A percentile compares a stretch with the other conserved stretches of the same genome.
Conservation (phyloP, 2,888 invertebrate genomes). For the Terebella lapidaria region DNA sequence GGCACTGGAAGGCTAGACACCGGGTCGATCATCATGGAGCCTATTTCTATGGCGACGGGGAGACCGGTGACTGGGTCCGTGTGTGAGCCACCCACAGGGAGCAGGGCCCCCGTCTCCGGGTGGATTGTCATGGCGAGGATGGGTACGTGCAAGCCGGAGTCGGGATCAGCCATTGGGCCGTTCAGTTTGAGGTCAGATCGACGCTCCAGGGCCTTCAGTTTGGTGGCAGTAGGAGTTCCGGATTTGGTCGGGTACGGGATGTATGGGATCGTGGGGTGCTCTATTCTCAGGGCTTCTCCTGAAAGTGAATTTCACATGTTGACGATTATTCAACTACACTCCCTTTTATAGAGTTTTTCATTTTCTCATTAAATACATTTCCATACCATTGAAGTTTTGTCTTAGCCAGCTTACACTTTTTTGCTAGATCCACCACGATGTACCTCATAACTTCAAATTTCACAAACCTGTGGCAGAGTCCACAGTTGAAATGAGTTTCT, state of each 20-base stretch:
- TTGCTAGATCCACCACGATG: too few relatives aligned
- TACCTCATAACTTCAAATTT: too few relatives aligned
- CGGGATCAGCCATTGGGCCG: conserved; percentile 40
- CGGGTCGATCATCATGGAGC: conserved; percentile 47
- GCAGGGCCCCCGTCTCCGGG: conserved; percentile 39
- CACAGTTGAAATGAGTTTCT: conserved; percentile 40
- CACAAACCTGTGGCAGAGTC: conserved; percentile 43
- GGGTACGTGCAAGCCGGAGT: conserved; percentile 44
- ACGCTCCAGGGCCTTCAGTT: conserved; percentile 35
- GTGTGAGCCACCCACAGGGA: conserved; percentile 46
- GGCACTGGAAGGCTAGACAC: conserved; percentile 41
- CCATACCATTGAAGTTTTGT: too few relatives aligned
- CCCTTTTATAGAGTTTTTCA: too few relatives aligned
- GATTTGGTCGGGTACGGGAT: conserved; percentile 40
- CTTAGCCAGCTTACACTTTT: too few relatives aligned
- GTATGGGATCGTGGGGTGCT: conserved; percentile 42
- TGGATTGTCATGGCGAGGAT: conserved; percentile 47
- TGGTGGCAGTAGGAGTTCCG: conserved; percentile 32
- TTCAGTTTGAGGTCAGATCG: conserved; percentile 39
- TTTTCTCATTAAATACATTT: background rate
- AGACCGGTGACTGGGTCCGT: conserved; percentile 46
- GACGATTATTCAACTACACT: background rate
- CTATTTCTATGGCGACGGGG: conserved; percentile 47
- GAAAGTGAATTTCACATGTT: too few relatives aligned
- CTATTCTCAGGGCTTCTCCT: conserved; percentile 40